Base-by-base conservation (phyloP, 1,140 invertebrate genomes). In the Drosophila pallidifrons region DNA sequence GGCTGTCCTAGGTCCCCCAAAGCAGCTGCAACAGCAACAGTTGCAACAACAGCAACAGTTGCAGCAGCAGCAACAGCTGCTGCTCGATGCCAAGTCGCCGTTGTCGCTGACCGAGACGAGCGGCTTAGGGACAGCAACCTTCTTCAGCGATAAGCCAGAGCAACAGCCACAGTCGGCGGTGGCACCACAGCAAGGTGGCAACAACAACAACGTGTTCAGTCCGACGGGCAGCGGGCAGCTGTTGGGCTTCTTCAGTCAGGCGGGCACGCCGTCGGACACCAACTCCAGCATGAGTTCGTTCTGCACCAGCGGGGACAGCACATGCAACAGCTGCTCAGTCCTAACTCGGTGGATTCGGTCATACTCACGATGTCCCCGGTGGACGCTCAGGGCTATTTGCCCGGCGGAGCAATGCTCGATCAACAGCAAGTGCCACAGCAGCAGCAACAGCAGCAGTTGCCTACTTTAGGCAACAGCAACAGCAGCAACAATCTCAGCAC, bases 281-380 rank as follows among this genome's bases (percentile, higher is more conserved):
- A 94, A 93, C 75, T 94, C 94, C 83, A 95, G 94, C 93, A 94
- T 95, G 79, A 95, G 94, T 91, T 95, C 93, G 77, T 95, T 95
- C 90, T 94, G 95, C 79, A 94, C 94, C 79, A 94, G 94, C 93
- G 91, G 83, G 86, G 83, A 46, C 93, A 93, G n/a, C 81, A 93
- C 32, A 47, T 51, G 49, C 63, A 65, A 81, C 93, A 75, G 82
- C 93, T 88, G 82, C 93, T 77, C 28, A 95, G 94, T 74, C 95
- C 94, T 6, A 95, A 95, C 72, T 94, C 96, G 58, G 81, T 92
- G 35, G 92, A 93, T 7, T 96, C 95, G 77, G 95, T 97, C 49
- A 95, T 96, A 49, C 93, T 97, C 6, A 97, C 97, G 86, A 94
- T 97, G 85, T 95, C 95, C 47, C 96, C 96, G 6, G 94, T 96